phyloP scores from a whole-genome alignment of 2,797 vertebrate genomes.

The Anisognathus igniventris region DNA sequence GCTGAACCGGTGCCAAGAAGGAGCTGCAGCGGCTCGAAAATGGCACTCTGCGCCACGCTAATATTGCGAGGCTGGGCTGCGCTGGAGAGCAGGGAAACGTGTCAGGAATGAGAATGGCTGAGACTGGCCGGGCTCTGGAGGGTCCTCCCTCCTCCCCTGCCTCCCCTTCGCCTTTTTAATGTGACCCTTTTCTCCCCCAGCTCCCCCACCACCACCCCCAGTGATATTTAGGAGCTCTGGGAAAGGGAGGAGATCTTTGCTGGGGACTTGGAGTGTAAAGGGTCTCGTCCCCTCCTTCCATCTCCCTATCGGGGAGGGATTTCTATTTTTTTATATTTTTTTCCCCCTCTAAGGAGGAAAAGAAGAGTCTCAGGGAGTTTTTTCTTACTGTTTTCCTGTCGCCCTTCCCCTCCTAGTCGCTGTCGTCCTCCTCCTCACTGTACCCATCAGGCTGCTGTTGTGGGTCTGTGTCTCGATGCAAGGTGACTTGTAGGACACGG shows the following conservation, averaged over 20 bases:
- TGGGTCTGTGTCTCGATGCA: conserved; percentile 4
- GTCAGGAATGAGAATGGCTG: conserved; percentile 62
- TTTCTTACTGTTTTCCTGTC: not conserved
- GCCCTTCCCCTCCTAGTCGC: not conserved
- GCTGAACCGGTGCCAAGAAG: conserved; percentile 80
- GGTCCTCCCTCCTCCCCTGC: not conserved
- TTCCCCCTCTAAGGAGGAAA: not conserved
- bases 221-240: not conserved
- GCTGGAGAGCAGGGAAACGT: conserved; percentile 53
- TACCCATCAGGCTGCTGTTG: not conserved
- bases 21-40: conserved; percentile 65
- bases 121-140: not conserved
- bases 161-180: conserved; percentile 12
- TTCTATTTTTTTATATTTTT: not conserved
- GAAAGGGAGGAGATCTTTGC: not conserved
- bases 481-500: conserved; percentile 63
- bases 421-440: not conserved
- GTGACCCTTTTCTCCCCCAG: not conserved
- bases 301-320: rapidly evolving
- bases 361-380: not conserved
- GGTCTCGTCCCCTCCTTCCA: not conserved
- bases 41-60: conserved; percentile 58
- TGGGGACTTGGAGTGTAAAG: not conserved
- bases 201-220: not conserved
- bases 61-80: conserved; percentile 57